phyloP scores from a whole-genome alignment of 1,140 invertebrate species.

The Phthorimaea operculella region DNA sequence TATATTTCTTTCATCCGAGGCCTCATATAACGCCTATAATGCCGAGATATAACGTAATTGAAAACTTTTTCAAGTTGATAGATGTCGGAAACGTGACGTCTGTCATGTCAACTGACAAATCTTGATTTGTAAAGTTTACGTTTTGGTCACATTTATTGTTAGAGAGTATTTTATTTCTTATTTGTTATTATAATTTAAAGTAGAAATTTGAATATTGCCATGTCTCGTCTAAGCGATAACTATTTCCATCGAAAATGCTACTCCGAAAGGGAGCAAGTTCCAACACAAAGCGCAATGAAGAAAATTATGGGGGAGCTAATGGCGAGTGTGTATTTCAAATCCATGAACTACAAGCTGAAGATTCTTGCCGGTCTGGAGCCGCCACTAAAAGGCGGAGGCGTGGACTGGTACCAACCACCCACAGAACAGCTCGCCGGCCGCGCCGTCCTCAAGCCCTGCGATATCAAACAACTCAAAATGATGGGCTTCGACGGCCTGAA shows the following conservation, averaged over 20 bases:
- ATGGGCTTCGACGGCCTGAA: conserved; percentile 38
- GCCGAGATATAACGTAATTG: too few species aligned
- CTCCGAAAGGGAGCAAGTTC: conserved; percentile 38
- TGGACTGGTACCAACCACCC: conserved; percentile 48
- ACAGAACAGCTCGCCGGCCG: conserved; percentile 35
- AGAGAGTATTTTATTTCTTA: background rate
- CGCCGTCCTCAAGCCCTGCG: conserved; percentile 37
- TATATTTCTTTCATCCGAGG: too few species aligned
- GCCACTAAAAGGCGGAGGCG: conserved; percentile 45
- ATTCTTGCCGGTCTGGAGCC: conserved; percentile 48
- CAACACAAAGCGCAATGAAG: conserved; percentile 50
- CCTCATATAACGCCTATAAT: too few species aligned
- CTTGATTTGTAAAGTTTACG: too few species aligned
- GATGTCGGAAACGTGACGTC: too few species aligned
- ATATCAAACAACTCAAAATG: conserved; percentile 34
- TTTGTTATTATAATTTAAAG: background rate
- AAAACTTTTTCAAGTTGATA: too few species aligned
- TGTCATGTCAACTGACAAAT: too few species aligned
- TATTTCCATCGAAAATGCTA: conserved; percentile 48
- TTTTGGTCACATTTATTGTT: too few species aligned
- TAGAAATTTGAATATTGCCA: conserved; percentile 15
- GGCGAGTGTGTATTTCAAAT: conserved; percentile 51
- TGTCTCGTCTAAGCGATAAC: conserved; percentile 42
- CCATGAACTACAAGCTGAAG: conserved; percentile 45
- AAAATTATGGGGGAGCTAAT: conserved; percentile 41